These are phyloP conservation scores for Chaetogeoica ovagalla DNA, from an alignment of 2,888 invertebrate genomes.

Conservation along the genomic window DNA sequence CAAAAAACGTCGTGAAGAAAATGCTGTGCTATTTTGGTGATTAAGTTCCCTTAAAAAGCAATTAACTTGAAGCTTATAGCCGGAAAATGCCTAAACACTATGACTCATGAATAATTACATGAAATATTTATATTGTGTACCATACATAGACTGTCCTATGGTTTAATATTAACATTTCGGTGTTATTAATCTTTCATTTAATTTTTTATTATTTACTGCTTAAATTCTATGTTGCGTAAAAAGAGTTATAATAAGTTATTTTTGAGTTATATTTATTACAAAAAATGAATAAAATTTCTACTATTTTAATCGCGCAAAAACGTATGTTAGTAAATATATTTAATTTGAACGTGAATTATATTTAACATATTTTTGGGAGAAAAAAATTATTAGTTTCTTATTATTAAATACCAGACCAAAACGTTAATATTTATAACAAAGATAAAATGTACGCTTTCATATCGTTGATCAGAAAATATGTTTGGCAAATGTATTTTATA, in stretches of 20 bases:
- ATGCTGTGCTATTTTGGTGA: slow-evolving; percentile 31
- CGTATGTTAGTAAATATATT: too few relatives aligned
- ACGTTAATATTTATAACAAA: too few relatives aligned
- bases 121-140: slow-evolving; percentile 29
- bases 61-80: slow-evolving; percentile 38
- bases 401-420: too few relatives aligned
- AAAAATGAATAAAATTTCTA: too few relatives aligned
- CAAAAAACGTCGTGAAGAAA: neutral
- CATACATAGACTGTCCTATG: neutral
- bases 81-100: neutral
- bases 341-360: too few relatives aligned
- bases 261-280: neutral
- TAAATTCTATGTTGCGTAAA: neutral
- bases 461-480: too few relatives aligned
- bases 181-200: slow-evolving; percentile 10
- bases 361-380: too few relatives aligned
- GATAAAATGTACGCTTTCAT: too few relatives aligned
- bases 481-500: too few relatives aligned
- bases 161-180: slow-evolving; percentile 28
- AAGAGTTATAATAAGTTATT: neutral
- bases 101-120: slow-evolving; percentile 44
- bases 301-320: too few relatives aligned
- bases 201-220: neutral
- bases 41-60: slow-evolving; percentile 47
- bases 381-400: too few relatives aligned